Percentiles rank a stretch among this genome's conserved stretches.
Conservation (phyloP, 2,797 vertebrate species). For the Myotis planiceps region DNA sequence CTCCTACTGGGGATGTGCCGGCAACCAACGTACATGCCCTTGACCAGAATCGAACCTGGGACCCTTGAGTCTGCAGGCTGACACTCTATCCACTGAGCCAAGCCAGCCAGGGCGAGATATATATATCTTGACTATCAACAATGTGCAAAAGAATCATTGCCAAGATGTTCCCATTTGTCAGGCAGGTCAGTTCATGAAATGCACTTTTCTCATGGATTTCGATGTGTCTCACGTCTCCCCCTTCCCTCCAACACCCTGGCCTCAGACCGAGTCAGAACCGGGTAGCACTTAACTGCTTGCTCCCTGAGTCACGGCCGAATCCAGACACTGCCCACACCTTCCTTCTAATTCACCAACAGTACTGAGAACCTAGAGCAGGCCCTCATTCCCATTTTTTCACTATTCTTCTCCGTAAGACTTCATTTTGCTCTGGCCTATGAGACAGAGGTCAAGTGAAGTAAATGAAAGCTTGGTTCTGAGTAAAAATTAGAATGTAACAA, state of each 20-base stretch:
- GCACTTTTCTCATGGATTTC: not conserved
- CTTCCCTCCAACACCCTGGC: not conserved
- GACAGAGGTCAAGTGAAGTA: not conserved
- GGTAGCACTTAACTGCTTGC: too few relatives aligned
- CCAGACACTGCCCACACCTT: fast-evolving
- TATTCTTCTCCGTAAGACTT: not conserved
- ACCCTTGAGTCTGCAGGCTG: too few relatives aligned
- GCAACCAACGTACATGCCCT: too few relatives aligned
- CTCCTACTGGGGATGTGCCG: too few relatives aligned
- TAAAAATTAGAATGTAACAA: not conserved
- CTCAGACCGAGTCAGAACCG: fast-evolving
- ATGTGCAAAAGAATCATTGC: not conserved
- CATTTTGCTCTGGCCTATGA: not conserved
- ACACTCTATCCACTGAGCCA: too few relatives aligned
- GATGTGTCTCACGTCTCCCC: too few relatives aligned
- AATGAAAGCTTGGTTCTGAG: not conserved
- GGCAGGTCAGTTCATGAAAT: not conserved
- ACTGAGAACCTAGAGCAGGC: not conserved
- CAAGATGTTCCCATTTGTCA: not conserved
- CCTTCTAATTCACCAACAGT: not conserved
- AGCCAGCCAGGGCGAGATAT: too few relatives aligned
- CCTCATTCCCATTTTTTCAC: not conserved
- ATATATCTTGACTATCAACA: not conserved
- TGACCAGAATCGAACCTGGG: too few relatives aligned
- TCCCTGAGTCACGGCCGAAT: too few relatives aligned